Evolutionary conservation across 2,888 invertebrate genomes (phyloP).

Genomic region (Phasia obesa): DNA sequence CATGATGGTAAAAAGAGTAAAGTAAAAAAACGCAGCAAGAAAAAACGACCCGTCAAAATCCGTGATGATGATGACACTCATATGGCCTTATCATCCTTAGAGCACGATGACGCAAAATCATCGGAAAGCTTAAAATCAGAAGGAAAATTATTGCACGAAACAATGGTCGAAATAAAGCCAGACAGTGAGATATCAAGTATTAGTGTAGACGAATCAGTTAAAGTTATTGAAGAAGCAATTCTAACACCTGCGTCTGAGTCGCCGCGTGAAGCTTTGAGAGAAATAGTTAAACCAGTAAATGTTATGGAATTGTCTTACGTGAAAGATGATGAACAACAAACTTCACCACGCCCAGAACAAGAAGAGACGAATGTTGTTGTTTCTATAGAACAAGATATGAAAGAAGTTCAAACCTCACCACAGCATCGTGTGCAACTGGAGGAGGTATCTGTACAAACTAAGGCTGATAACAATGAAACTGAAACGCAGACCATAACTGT

Average conservation of each 20-base stretch:
- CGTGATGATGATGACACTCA: constrained; percentile 83
- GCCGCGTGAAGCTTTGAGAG: constrained; percentile 84
- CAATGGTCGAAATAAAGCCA: constrained; percentile 81
- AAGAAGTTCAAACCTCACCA: constrained; percentile 83
- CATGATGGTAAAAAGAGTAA: constrained; percentile 78
- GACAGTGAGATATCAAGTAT: constrained; percentile 83
- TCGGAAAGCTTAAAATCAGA: constrained; percentile 76
- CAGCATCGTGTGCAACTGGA: constrained; percentile 74
- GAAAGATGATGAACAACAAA: constrained; percentile 84
- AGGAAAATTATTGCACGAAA: constrained; percentile 76
- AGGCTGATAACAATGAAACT: constrained; percentile 77
- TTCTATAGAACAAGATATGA: constrained; percentile 78
- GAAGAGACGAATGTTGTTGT: background rate
- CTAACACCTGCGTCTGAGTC: constrained; percentile 84
- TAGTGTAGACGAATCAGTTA: constrained; percentile 85
- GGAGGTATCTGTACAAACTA: constrained; percentile 80
- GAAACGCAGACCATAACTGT: constrained; percentile 80
- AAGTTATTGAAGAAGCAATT: constrained; percentile 87
- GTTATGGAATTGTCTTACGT: constrained; percentile 81
- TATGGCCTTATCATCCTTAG: constrained; percentile 83
- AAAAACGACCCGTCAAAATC: constrained; percentile 83
- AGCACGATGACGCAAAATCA: constrained; percentile 79
- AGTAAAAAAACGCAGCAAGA: constrained; percentile 83
- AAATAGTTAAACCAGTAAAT: constrained; percentile 83
- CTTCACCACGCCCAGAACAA: constrained; percentile 82